Percentiles rank a stretch among this genome's conserved stretches.
These are phyloP conservation scores for Thalassophryne amazonica DNA, from an alignment of 2,797 vertebrate species.

Conservation along the genomic window DNA sequence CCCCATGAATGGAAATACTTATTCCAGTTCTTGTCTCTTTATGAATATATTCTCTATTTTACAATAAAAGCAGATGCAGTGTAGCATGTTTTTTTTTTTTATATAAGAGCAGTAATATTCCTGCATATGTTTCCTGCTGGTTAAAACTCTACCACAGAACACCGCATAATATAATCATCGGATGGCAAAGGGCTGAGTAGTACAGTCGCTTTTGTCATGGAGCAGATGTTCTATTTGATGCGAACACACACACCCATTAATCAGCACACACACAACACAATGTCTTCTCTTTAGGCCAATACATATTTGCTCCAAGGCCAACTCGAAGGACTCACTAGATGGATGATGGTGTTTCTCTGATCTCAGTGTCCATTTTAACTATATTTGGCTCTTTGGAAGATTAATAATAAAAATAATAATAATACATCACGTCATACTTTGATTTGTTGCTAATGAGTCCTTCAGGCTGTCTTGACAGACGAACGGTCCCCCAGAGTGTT, in stretches of 20 bases:
- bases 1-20: too few relatives aligned
- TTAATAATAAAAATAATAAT: neutral
- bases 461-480: neutral
- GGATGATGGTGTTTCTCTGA: neutral
- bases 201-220: conserved; percentile 2
- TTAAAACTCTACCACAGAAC: too few relatives aligned
- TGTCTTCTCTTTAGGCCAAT: neutral
- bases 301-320: neutral
- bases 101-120: too few relatives aligned
- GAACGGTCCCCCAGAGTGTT: neutral
- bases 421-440: neutral
- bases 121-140: too few relatives aligned
- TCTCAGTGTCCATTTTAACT: neutral
- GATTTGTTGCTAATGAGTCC: conserved; percentile 9
- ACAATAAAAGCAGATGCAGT: too few relatives aligned
- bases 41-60: too few relatives aligned
- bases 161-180: too few relatives aligned
- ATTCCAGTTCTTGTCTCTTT: too few relatives aligned
- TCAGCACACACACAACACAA: conserved; percentile 10
- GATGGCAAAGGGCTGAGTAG: too few relatives aligned
- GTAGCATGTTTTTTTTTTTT: too few relatives aligned
- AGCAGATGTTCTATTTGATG: conserved; percentile 33
- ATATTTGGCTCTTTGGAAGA: neutral
- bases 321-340: neutral
- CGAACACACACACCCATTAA: neutral